Conservation (phyloP, 2,113 vertebrate species). For the Heptranchias perlo region DNA sequence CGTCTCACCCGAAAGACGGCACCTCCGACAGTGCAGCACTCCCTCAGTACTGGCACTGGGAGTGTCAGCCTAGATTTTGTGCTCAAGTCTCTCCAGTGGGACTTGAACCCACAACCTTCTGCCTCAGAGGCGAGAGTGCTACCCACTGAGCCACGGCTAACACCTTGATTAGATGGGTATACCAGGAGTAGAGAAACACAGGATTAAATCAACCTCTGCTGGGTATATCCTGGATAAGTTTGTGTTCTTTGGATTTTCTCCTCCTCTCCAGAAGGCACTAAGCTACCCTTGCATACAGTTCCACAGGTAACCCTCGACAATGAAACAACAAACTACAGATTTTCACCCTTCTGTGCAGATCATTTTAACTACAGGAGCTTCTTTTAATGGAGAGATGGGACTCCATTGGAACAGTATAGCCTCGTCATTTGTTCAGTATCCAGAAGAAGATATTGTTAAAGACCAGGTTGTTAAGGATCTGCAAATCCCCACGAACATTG, state of each 20-base stretch:
- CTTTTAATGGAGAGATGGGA: too few species aligned
- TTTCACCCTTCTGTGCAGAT: too few species aligned
- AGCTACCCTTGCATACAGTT: background rate
- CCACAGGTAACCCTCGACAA: background rate
- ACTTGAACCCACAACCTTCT: too few species aligned
- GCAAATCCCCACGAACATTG: slow-evolving; percentile 53
- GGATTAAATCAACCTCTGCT: background rate
- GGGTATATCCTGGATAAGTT: background rate
- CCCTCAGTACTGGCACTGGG: too few species aligned
- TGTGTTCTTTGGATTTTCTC: background rate
- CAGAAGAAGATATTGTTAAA: slow-evolving; percentile 37
- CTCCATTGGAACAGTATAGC: slow-evolving; percentile 58
- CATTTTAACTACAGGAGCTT: too few species aligned
- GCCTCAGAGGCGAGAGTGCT: too few species aligned
- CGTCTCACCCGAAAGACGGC: too few species aligned
- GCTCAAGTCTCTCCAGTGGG: too few species aligned
- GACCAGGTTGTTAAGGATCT: slow-evolving; percentile 59
- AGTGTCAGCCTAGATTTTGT: too few species aligned
- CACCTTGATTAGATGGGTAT: background rate
- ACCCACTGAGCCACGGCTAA: too few species aligned
- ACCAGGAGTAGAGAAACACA: background rate
- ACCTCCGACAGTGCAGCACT: too few species aligned
- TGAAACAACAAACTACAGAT: too few species aligned
- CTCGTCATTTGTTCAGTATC: slow-evolving; percentile 52
- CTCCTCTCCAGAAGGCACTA: background rate